These are phyloP conservation scores for Erethizon dorsatum DNA, from an alignment of 2,797 vertebrate genomes.

Conservation along the genomic window DNA sequence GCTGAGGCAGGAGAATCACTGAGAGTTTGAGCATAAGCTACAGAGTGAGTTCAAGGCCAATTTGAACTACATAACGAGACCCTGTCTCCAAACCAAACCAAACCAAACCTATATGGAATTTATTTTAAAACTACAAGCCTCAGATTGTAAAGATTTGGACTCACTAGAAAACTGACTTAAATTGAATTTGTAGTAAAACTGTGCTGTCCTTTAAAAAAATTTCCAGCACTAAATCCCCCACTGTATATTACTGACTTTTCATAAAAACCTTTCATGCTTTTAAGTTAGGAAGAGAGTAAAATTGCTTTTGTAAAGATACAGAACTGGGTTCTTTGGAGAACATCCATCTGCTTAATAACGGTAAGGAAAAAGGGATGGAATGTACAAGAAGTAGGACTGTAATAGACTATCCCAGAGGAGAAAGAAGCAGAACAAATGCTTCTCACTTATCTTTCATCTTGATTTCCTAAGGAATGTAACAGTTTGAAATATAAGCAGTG, in stretches of 20 bases:
- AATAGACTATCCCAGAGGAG: background rate
- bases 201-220: constrained; percentile 53
- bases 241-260: constrained; percentile 61
- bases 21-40: background rate
- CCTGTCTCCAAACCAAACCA: background rate
- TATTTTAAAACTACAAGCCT: constrained; percentile 55
- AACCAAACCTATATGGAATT: background rate
- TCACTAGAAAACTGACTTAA: constrained; percentile 36
- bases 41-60: background rate
- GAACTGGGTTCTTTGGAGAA: constrained; percentile 24
- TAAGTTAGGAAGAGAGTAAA: constrained; percentile 54
- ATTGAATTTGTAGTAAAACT: constrained; percentile 61
- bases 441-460: constrained; percentile 31
- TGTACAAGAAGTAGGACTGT: background rate
- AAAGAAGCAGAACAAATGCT: constrained; percentile 22
- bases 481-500: constrained; percentile 28
- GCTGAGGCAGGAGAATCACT: background rate
- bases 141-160: constrained; percentile 31
- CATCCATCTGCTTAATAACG: constrained; percentile 23
- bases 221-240: constrained; percentile 5
- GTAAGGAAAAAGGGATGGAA: background rate
- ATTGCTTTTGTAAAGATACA: constrained; percentile 57
- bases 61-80: too few relatives aligned
- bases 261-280: constrained; percentile 44
- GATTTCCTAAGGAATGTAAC: constrained; percentile 50